These are phyloP conservation scores for Caenorhabditis brenneri DNA, from an alignment of 1,140 invertebrate genomes.

Conservation along the genomic window DNA sequence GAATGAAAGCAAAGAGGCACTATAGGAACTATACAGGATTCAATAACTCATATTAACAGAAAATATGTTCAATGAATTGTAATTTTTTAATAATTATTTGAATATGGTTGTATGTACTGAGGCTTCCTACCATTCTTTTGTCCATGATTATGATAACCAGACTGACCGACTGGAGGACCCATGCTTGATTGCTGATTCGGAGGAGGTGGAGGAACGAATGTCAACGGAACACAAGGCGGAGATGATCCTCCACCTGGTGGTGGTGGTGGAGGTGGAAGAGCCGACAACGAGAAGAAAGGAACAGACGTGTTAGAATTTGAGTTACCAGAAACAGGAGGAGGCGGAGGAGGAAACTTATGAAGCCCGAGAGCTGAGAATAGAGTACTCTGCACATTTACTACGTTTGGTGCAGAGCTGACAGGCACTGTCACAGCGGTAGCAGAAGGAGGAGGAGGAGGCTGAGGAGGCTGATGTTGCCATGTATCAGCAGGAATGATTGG, in stretches of 20 bases:
- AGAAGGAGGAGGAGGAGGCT: not conserved
- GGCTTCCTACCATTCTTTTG: too few species aligned
- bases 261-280: not conserved
- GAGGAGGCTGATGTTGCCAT: not conserved
- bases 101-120: too few species aligned
- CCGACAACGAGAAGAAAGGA: not conserved
- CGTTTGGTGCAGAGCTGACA: not conserved
- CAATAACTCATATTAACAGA: too few species aligned
- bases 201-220: not conserved
- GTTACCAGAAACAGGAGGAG: not conserved
- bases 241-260: not conserved
- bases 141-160: too few species aligned
- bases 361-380: conserved; percentile 7
- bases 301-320: too few species aligned
- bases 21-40: too few species aligned
- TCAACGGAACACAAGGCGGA: not conserved
- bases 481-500: not conserved
- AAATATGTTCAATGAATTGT: too few species aligned
- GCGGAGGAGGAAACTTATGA: conserved; percentile 4
- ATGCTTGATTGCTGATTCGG: not conserved
- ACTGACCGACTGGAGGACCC: not conserved
- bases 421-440: not conserved
- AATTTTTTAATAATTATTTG: too few species aligned
- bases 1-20: too few species aligned
- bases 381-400: conserved; percentile 33